Conservation (phyloP, 2,888 invertebrate species). For the Erebia palarica region DNA sequence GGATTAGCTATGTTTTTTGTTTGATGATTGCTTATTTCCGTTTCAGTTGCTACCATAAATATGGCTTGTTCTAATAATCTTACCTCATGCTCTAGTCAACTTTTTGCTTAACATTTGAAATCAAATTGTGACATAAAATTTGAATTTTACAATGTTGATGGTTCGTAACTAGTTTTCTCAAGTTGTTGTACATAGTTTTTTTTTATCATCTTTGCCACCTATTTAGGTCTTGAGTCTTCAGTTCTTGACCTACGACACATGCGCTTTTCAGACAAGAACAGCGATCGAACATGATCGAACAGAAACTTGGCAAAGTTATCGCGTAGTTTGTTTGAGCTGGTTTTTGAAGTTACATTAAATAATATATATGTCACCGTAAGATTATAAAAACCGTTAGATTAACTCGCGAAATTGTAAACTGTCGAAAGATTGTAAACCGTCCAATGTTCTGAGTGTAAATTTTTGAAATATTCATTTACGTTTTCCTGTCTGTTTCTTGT, state of each 20-base stretch:
- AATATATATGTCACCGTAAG: too few species aligned
- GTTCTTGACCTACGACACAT: constrained; percentile 39
- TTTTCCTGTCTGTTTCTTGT: too few species aligned
- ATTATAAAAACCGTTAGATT: too few species aligned
- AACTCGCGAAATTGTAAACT: too few species aligned
- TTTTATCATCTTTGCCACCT: constrained; percentile 21
- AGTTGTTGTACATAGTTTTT: constrained; percentile 4
- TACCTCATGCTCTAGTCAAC: not conserved
- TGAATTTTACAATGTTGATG: not conserved
- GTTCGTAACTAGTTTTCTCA: constrained; percentile 13
- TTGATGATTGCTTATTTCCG: constrained; percentile 15
- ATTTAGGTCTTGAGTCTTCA: constrained; percentile 33
- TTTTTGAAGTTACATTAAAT: not conserved
- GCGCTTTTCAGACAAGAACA: constrained; percentile 39
- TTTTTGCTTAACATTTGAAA: not conserved
- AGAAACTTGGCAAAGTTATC: constrained; percentile 18
- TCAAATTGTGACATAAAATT: not conserved
- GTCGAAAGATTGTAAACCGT: too few species aligned
- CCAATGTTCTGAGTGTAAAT: too few species aligned
- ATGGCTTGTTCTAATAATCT: not conserved
- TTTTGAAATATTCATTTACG: too few species aligned
- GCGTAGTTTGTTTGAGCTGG: not conserved
- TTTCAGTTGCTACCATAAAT: constrained; percentile 11
- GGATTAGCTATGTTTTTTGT: constrained; percentile 20
- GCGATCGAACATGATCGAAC: constrained; percentile 40